Conservation (phyloP, 1,140 invertebrate species). For the Leguminivora glycinivorella region DNA sequence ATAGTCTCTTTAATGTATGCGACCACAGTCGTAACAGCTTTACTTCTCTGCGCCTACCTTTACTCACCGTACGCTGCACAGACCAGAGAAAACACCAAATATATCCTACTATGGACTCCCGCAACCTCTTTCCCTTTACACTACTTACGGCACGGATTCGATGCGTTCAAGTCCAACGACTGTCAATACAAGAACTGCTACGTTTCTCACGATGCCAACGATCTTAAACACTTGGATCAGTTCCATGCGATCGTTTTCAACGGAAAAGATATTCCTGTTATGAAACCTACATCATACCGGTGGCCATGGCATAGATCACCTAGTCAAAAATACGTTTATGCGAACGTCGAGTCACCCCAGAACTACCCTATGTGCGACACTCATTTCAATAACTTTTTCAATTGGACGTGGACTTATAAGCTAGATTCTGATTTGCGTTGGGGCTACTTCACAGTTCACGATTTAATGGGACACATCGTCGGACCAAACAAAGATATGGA, state of each 20-base stretch:
- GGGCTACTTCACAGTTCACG: slow-evolving; percentile 71
- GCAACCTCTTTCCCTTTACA: slow-evolving; percentile 45
- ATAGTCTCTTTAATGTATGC: background rate
- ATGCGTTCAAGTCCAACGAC: slow-evolving; percentile 47
- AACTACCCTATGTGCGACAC: slow-evolving; percentile 53
- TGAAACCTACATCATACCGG: background rate
- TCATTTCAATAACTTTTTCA: slow-evolving; percentile 72
- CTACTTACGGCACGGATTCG: slow-evolving; percentile 46
- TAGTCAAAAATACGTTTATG: slow-evolving; percentile 65
- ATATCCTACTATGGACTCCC: slow-evolving; percentile 53
- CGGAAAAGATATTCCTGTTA: slow-evolving; percentile 38
- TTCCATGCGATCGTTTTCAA: slow-evolving; percentile 61
- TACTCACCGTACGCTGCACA: background rate
- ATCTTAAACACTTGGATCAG: slow-evolving; percentile 38
- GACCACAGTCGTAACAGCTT: background rate
- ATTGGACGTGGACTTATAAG: slow-evolving; percentile 84
- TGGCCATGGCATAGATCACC: slow-evolving; percentile 34
- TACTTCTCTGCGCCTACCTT: slow-evolving; percentile 4
- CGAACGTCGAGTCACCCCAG: slow-evolving; percentile 59
- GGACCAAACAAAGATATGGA: slow-evolving; percentile 56
- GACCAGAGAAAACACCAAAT: slow-evolving; percentile 34
- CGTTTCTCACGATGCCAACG: slow-evolving; percentile 44
- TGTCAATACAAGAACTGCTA: slow-evolving; percentile 52
- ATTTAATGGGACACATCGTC: slow-evolving; percentile 48
- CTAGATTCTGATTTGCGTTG: slow-evolving; percentile 83